phyloP scores from a whole-genome alignment of 2,888 invertebrate species.

The Melinaea menophilus region DNA sequence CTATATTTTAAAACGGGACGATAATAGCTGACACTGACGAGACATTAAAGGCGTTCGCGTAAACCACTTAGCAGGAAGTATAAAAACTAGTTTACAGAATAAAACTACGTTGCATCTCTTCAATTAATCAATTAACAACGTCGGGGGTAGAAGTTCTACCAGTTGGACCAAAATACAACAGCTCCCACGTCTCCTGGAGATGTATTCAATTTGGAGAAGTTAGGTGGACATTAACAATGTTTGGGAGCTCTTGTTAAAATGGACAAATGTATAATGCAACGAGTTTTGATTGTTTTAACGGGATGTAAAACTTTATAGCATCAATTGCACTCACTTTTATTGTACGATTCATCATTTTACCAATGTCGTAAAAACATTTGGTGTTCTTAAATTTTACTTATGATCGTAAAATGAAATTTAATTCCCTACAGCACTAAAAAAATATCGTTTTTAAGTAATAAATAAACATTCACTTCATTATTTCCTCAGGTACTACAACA shows the following conservation, averaged over 20 bases:
- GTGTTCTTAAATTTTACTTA: no score
- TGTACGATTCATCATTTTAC: background rate
- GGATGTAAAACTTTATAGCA: conserved; percentile 29
- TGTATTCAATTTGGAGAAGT: conserved; percentile 18
- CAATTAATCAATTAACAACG: conserved; percentile 58
- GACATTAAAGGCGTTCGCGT: conserved; percentile 29
- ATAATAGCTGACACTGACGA: conserved; percentile 21
- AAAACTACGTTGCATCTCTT: conserved; percentile 43
- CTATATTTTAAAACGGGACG: conserved; percentile 20
- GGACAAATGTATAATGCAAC: conserved; percentile 41
- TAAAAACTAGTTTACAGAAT: conserved; percentile 35
- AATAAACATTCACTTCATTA: no score
- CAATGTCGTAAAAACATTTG: no score
- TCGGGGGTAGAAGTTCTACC: conserved; percentile 45
- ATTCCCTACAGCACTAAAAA: no score
- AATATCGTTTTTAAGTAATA: no score
- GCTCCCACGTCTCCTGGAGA: conserved; percentile 18
- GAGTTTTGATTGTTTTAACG: conserved; percentile 50
- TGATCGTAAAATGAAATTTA: no score
- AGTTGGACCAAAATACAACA: conserved; percentile 30
- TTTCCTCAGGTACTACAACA: no score
- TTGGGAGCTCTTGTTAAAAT: conserved; percentile 34
- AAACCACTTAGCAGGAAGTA: conserved; percentile 30
- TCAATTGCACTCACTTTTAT: conserved; percentile 13
- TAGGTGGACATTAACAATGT: conserved; percentile 27